Conservation (phyloP, 2,113 vertebrate species). For the Micromys minutus region DNA sequence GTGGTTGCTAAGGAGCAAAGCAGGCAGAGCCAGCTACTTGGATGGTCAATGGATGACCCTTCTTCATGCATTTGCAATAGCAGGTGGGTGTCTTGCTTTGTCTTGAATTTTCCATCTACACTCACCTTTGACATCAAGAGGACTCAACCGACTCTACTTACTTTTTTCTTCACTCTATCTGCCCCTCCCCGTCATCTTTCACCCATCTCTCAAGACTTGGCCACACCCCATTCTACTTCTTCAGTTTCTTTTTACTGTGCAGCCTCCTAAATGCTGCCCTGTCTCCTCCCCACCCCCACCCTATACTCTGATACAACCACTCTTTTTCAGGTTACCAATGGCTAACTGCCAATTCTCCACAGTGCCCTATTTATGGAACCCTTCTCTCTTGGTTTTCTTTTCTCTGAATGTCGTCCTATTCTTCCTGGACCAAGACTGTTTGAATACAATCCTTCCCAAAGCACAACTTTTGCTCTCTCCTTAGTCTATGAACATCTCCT, state of each 20-base stretch:
- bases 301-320: background rate
- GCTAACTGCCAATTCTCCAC: background rate
- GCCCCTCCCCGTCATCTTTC: background rate
- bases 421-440: background rate
- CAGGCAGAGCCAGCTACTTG: background rate
- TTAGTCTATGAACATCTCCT: fast-evolving
- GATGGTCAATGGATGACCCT: background rate
- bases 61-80: background rate
- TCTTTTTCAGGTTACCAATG: background rate
- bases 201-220: background rate
- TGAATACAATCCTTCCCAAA: background rate
- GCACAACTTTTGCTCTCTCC: background rate
- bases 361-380: background rate
- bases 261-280: background rate
- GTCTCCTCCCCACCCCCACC: background rate
- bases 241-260: no score
- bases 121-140: background rate
- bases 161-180: background rate
- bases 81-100: background rate
- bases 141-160: background rate
- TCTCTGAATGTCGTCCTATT: background rate
- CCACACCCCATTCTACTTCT: no score
- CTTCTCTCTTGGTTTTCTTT: background rate
- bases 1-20: background rate
- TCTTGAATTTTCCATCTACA: background rate